Conservation (phyloP, 2,797 vertebrate species). For the Capromys pilorides region DNA sequence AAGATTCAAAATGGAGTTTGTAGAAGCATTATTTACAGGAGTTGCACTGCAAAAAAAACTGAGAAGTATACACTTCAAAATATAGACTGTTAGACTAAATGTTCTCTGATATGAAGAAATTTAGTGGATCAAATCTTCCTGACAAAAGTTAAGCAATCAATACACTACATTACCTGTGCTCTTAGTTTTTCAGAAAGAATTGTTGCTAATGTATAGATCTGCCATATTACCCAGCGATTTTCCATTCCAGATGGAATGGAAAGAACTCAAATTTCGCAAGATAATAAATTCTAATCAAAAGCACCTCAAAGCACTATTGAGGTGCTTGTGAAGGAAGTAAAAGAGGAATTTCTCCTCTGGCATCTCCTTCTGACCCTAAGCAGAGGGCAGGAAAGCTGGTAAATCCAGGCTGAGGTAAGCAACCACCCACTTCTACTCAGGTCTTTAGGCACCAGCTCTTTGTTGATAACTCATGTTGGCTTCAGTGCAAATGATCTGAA, state of each 20-base stretch:
- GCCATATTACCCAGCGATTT: background rate
- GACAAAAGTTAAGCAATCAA: background rate
- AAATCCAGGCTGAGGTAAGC: background rate
- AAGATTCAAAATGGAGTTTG: constrained; percentile 15
- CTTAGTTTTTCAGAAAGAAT: background rate
- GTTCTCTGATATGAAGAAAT: background rate
- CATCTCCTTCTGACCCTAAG: background rate
- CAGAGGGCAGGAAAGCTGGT: background rate
- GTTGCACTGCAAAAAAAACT: constrained; percentile 18
- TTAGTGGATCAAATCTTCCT: background rate
- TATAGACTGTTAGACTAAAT: background rate
- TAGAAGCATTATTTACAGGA: constrained; percentile 13
- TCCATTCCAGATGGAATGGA: no score
- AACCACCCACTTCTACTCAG: background rate
- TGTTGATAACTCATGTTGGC: background rate
- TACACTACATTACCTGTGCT: background rate
- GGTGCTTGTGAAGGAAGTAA: background rate
- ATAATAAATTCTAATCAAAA: no score
- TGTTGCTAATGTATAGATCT: background rate
- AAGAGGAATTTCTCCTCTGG: background rate
- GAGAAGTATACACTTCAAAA: background rate
- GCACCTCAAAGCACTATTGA: background rate
- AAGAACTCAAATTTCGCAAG: no score
- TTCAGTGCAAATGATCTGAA: background rate
- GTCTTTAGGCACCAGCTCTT: background rate